Percentiles rank a stretch among this genome's conserved stretches.
Conservation (phyloP, 2,888 invertebrate species). For the Mythimna impura region DNA sequence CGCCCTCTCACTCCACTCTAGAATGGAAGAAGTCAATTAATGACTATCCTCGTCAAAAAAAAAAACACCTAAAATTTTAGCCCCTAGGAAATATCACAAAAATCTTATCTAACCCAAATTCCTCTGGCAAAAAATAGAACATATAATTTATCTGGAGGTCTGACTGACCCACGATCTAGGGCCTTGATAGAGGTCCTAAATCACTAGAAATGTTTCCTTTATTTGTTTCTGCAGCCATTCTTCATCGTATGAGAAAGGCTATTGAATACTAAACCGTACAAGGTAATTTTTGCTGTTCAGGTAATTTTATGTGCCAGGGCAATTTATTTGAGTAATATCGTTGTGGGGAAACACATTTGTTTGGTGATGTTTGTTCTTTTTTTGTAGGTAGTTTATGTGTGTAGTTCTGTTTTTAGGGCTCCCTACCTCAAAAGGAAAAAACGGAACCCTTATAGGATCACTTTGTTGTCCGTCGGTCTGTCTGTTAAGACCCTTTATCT, state of each 20-base stretch:
- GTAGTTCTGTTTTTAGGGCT: background rate
- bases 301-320: constrained; percentile 30
- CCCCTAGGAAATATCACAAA: background rate
- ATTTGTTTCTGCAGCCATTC: constrained; percentile 67
- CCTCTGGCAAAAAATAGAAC: constrained; percentile 1
- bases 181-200: constrained; percentile 66
- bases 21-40: no score
- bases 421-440: no score
- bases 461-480: no score
- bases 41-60: no score
- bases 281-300: constrained; percentile 52
- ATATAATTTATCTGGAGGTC: constrained; percentile 63
- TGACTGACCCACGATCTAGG: constrained; percentile 63
- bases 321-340: constrained; percentile 45
- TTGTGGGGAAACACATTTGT: constrained; percentile 35
- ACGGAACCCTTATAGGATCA: no score
- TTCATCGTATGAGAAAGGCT: constrained; percentile 60
- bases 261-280: constrained; percentile 70
- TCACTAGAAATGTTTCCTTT: constrained; percentile 69
- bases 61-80: background rate
- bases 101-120: background rate
- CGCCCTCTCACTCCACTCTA: no score
- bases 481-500: no score
- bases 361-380: constrained; percentile 34
- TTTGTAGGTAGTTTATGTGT: constrained; percentile 2